A percentile compares a stretch with the other conserved stretches of the same genome.
Conservation (phyloP, 2,797 vertebrate species). For the Eulemur albifrons region DNA sequence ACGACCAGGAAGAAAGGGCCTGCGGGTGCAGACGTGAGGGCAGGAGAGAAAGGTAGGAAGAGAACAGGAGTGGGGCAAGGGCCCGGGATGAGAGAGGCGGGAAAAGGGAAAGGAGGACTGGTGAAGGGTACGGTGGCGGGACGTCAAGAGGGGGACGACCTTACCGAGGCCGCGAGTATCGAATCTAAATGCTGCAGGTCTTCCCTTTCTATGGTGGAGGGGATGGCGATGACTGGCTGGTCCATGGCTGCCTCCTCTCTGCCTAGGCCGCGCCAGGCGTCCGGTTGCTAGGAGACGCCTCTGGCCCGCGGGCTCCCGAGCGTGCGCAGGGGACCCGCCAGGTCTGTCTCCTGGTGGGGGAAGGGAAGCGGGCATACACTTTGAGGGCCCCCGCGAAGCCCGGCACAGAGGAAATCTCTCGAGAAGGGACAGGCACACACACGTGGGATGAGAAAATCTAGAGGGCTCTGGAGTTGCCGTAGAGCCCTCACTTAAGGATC, state of each 20-base stretch:
- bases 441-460: neutral
- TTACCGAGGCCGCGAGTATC: neutral
- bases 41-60: neutral
- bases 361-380: neutral
- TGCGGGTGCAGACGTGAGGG: neutral
- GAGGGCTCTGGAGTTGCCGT: neutral
- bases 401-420: neutral
- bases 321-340: neutral
- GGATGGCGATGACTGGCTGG: neutral
- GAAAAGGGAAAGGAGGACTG: too few species aligned
- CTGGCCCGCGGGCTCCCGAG: fast-evolving
- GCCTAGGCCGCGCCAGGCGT: neutral
- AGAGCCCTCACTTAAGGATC: neutral
- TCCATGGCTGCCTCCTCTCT: constrained; percentile 5
- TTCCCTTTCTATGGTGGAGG: neutral
- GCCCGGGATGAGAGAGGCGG: neutral
- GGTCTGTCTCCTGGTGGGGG: neutral
- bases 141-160: fast-evolving
- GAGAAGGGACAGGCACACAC: neutral
- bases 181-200: neutral
- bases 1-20: neutral
- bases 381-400: neutral
- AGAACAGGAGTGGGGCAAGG: neutral
- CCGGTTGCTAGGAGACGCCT: constrained; percentile 47
- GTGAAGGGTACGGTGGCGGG: fast-evolving